These are phyloP conservation scores for Anoplius nigerrimus DNA, from an alignment of 2,888 invertebrate genomes.

Conservation along the genomic window DNA sequence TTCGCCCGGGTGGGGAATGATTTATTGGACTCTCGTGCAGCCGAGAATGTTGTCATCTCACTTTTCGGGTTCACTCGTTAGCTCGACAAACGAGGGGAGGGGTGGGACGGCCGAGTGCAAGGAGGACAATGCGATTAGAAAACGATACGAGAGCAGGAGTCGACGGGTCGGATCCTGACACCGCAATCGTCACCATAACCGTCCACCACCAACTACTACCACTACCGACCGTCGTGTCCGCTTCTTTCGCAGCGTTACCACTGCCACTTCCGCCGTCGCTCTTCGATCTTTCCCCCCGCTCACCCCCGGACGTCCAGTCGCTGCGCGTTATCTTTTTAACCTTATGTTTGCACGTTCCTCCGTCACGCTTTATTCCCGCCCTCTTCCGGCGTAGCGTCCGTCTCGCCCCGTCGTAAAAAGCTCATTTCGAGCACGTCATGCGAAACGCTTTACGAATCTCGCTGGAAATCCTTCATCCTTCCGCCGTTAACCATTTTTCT, in stretches of 20 bases:
- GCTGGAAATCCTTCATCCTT: conserved; percentile 18
- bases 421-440: conserved; percentile 44
- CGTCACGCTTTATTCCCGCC: conserved; percentile 20
- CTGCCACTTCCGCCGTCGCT: conserved; percentile 22
- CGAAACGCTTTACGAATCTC: conserved; percentile 33
- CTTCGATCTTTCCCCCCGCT: conserved; percentile 18
- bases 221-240: not conserved
- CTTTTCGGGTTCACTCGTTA: too few relatives aligned
- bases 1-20: not conserved
- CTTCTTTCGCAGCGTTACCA: not conserved
- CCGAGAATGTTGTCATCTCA: not conserved
- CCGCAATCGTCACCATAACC: too few relatives aligned
- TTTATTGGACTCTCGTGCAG: conserved; percentile 9
- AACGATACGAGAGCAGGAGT: not conserved
- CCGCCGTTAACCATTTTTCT: not conserved
- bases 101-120: not conserved
- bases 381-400: conserved; percentile 23
- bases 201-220: too few relatives aligned
- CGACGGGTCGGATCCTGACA: not conserved
- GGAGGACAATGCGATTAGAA: not conserved
- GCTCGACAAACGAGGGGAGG: not conserved
- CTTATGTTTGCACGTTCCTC: not conserved
- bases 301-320: too few relatives aligned
- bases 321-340: too few relatives aligned
- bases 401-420: conserved; percentile 45